phyloP scores from a whole-genome alignment of 2,797 vertebrate genomes.

The Martes flavigula region DNA sequence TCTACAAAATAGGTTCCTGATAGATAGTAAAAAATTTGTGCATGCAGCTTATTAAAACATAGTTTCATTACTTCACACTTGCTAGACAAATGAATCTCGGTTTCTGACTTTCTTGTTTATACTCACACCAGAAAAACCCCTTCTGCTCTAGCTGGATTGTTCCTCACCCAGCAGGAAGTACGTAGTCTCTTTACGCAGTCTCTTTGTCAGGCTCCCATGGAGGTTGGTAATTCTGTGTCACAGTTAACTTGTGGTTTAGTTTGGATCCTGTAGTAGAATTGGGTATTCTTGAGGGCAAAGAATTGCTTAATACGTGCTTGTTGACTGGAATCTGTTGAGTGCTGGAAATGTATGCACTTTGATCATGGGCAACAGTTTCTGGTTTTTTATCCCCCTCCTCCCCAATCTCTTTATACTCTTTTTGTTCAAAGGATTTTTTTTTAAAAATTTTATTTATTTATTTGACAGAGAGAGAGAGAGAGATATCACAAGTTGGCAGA shows the following conservation, averaged over 20 bases:
- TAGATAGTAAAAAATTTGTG: not conserved
- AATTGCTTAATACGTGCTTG: not conserved
- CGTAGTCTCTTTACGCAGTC: not conserved
- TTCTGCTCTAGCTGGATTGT: not conserved
- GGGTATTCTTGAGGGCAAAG: not conserved
- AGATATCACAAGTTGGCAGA: too few species aligned
- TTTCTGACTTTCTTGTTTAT: not conserved
- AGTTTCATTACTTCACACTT: not conserved
- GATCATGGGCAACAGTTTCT: not conserved
- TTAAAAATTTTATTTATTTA: too few species aligned
- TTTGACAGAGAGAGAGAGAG: too few species aligned
- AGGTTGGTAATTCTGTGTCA: not conserved
- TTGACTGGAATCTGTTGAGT: not conserved
- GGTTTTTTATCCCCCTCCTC: not conserved
- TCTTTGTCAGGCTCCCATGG: not conserved
- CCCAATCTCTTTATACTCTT: not conserved
- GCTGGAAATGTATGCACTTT: not conserved
- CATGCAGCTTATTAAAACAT: not conserved
- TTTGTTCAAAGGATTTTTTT: conserved; percentile 4
- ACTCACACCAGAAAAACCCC: not conserved
- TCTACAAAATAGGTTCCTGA: not conserved
- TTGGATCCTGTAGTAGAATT: not conserved
- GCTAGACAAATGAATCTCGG: not conserved
- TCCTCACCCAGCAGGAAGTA: not conserved
- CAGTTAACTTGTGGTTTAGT: not conserved